These are phyloP conservation scores for Synanthedon andrenaeformis DNA, from an alignment of 2,888 invertebrate genomes.

Conservation along the genomic window DNA sequence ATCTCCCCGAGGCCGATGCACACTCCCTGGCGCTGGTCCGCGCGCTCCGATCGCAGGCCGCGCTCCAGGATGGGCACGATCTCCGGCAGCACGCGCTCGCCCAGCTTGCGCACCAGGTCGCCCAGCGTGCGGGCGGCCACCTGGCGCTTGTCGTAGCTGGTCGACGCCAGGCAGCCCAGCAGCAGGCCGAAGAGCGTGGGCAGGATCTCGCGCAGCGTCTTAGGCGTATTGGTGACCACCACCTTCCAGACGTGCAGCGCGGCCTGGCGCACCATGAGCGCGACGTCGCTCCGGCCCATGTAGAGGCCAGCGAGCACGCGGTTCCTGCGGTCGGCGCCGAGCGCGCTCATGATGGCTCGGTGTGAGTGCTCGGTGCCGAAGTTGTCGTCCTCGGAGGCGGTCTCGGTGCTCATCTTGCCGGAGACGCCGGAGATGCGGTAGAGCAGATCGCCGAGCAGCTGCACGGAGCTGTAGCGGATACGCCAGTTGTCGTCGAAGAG, in stretches of 20 bases:
- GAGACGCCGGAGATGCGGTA: slow-evolving; percentile 98
- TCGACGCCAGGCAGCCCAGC: slow-evolving; percentile 94
- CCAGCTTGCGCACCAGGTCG: slow-evolving; percentile 95
- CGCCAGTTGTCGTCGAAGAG: slow-evolving; percentile 99
- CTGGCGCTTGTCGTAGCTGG: slow-evolving; percentile 95
- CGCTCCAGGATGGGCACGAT: slow-evolving; percentile 97
- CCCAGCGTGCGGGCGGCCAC: slow-evolving; percentile 97
- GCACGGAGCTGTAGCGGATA: slow-evolving; percentile 94
- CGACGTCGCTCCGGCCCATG: slow-evolving; percentile 97
- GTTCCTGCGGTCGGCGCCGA: slow-evolving; percentile 92
- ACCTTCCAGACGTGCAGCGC: slow-evolving; percentile 99
- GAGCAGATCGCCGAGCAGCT: slow-evolving; percentile 93
- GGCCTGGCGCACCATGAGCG: slow-evolving; percentile 96
- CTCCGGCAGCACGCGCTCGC: slow-evolving; percentile 96
- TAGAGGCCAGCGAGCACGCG: slow-evolving; percentile 94
- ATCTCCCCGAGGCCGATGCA: slow-evolving; percentile 98
- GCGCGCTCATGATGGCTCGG: slow-evolving; percentile 86
- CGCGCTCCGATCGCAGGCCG: slow-evolving; percentile 89
- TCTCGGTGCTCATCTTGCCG: slow-evolving; percentile 99
- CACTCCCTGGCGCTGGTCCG: slow-evolving; percentile 97
- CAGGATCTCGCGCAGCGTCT: slow-evolving; percentile 94
- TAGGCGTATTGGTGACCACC: slow-evolving; percentile 97
- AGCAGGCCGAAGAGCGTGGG: slow-evolving; percentile 93
- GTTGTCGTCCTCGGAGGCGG: slow-evolving; percentile 98
- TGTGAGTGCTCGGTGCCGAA: slow-evolving; percentile 98